Evolutionary conservation across 2,888 invertebrate genomes (phyloP).

Genomic region (Girardia tigrina): DNA sequence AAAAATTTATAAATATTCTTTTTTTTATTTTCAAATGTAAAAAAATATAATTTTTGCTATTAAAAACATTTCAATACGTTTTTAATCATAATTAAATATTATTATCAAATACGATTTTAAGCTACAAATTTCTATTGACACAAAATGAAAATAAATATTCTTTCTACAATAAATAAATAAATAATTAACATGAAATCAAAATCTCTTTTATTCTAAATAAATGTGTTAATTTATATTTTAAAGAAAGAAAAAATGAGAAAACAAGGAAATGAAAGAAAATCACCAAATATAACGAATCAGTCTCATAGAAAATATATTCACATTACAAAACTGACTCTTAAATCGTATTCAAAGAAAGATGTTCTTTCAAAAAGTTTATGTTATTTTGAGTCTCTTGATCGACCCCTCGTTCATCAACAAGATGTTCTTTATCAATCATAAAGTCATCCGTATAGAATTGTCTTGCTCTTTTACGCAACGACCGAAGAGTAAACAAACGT

Average conservation of each 20-base stretch:
- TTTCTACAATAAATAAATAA: no score
- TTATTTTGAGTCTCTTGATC: not conserved
- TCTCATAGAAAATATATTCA: not conserved
- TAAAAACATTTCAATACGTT: no score
- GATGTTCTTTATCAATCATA: not conserved
- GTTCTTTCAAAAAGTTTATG: not conserved
- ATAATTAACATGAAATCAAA: no score
- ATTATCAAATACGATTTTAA: no score
- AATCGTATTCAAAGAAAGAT: not conserved
- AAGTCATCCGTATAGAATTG: not conserved
- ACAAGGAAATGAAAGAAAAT: not conserved
- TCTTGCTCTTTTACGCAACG: not conserved
- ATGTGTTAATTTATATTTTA: not conserved
- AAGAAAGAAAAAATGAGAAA: not conserved
- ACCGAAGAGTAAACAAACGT: conserved; percentile 31
- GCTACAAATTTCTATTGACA: no score
- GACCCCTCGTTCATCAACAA: not conserved
- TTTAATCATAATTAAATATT: no score
- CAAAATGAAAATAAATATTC: no score
- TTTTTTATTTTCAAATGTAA: no score
- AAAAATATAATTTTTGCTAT: no score
- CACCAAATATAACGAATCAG: not conserved
- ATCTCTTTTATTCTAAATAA: not conserved
- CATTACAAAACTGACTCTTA: not conserved
- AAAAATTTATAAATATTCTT: no score